Base-by-base conservation (phyloP, 2,113 vertebrate genomes). In the Ctenomys sociabilis region DNA sequence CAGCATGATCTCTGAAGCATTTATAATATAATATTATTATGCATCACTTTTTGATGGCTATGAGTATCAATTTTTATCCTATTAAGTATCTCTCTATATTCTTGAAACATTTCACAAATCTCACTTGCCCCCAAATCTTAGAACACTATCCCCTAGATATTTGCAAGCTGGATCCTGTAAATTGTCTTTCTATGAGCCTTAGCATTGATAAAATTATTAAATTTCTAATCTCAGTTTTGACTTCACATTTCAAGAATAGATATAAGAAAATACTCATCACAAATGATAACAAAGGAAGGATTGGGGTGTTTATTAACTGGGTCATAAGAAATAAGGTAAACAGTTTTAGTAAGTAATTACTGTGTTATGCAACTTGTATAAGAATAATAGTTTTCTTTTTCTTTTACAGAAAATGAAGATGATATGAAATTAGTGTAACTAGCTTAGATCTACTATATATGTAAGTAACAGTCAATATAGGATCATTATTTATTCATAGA, bases 11-110 rank as follows among this genome's bases (percentile, higher is more conserved):
- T 5, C 32, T 59, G 19, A 73, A 88, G 52, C 7, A 91, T 49
- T 59, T 78, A 43, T 19, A 28, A 61, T 26, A 84, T 7, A 72
- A 54, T 37, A 70, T 80, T 49, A 66, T 57, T 70, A 52, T n/a
- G 83, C 37, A 61, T 28, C 88, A 85, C 59, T 81, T 73, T 22
- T 81, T 30, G 5, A 43, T 95, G 10, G 14, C 45, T 10, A 26
- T 49, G 43, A 54, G 28, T 88, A 28, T 72, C 83, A n/a, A 45
- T 64, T 94, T 75, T 59, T 90, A 72, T 0, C 81, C 14, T 54
- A 81, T 64, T 88, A 3, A 40, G 8, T 90, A 16, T 83, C 85
- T 88, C 89, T 59, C 49, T 89, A 64, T 66, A 94, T 43, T 90
- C 43, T 61, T 72, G 49, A 92, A 77, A 59, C 78, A 82, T 78